Evolutionary conservation across 2,113 vertebrate species (phyloP).

Genomic region (Seriola aureovittata): DNA sequence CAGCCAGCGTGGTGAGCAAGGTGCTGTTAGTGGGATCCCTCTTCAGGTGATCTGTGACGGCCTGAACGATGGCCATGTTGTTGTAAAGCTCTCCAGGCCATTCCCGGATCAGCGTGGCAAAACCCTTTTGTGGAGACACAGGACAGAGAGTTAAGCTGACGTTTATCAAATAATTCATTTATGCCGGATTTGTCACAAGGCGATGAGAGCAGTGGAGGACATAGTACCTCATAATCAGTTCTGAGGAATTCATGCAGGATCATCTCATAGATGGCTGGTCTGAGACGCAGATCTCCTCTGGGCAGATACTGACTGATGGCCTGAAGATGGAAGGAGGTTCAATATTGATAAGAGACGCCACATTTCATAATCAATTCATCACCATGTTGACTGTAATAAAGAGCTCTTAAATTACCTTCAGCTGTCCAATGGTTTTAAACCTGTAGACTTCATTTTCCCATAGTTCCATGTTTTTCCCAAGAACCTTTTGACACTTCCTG

Average conservation of each 20-base stretch:
- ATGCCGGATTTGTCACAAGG: not conserved
- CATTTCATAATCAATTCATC: not conserved
- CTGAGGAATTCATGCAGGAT: slow-evolving; percentile 97
- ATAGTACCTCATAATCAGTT: slow-evolving; percentile 94
- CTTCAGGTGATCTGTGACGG: slow-evolving; percentile 93
- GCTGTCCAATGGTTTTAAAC: slow-evolving; percentile 97
- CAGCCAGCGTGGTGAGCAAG: slow-evolving; percentile 93
- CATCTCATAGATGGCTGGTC: slow-evolving; percentile 98
- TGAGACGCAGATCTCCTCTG: slow-evolving; percentile 93
- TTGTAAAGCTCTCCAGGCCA: slow-evolving; percentile 99
- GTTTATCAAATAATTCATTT: not conserved
- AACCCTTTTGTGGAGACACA: slow-evolving; percentile 85
- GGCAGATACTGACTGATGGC: slow-evolving; percentile 97
- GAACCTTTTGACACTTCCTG: slow-evolving; percentile 98
- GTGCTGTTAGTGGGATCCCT: slow-evolving; percentile 92
- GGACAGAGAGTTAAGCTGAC: not conserved
- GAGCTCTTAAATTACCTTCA: slow-evolving; percentile 87
- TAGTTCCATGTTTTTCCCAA: slow-evolving; percentile 98
- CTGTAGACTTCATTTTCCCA: slow-evolving; percentile 99
- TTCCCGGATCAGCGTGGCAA: slow-evolving; percentile 93
- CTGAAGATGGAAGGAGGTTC: slow-evolving; percentile 73
- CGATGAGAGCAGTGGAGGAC: not conserved
- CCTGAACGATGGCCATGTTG: slow-evolving; percentile 94
- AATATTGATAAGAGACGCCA: not conserved
- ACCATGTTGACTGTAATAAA: not conserved